phyloP scores from a whole-genome alignment of 2,888 invertebrate species.

The Eremobia ochroleuca region DNA sequence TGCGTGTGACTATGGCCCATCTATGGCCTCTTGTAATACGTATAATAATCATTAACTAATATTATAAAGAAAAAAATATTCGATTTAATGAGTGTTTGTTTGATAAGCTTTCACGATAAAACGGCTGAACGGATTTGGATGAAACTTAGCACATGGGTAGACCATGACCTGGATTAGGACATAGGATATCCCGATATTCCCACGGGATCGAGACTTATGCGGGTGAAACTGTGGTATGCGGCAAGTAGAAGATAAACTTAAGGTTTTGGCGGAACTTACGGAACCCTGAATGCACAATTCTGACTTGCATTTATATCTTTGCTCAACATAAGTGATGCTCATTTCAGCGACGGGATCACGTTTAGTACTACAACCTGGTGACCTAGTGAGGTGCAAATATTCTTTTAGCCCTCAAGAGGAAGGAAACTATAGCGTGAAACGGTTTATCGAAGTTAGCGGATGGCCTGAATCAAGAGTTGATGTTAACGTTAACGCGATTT shows the following conservation, averaged over 20 bases:
- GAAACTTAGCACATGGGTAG: background rate
- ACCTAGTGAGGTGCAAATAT: slow-evolving; percentile 86
- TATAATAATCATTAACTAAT: background rate
- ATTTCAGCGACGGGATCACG: slow-evolving; percentile 76
- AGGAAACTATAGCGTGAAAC: slow-evolving; percentile 83
- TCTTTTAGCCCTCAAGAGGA: slow-evolving; percentile 84
- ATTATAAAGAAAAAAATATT: too few species aligned
- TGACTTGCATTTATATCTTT: background rate
- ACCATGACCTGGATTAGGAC: background rate
- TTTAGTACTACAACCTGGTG: slow-evolving; percentile 83
- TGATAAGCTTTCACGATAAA: background rate
- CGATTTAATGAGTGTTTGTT: too few species aligned
- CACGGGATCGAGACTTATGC: background rate
- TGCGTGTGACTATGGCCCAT: background rate
- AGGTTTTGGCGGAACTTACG: background rate
- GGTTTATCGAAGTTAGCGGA: slow-evolving; percentile 86
- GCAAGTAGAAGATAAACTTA: background rate
- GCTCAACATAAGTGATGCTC: background rate
- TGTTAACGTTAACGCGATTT: slow-evolving; percentile 82
- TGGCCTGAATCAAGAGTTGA: slow-evolving; percentile 87
- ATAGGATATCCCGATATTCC: background rate
- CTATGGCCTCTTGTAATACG: background rate
- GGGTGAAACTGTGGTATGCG: background rate
- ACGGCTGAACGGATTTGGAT: background rate
- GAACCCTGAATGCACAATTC: background rate